Evolutionary conservation across 2,888 invertebrate species (phyloP), one percentile per base, ranked within the genome.

Genomic region (Chrysodeixis includens): DNA sequence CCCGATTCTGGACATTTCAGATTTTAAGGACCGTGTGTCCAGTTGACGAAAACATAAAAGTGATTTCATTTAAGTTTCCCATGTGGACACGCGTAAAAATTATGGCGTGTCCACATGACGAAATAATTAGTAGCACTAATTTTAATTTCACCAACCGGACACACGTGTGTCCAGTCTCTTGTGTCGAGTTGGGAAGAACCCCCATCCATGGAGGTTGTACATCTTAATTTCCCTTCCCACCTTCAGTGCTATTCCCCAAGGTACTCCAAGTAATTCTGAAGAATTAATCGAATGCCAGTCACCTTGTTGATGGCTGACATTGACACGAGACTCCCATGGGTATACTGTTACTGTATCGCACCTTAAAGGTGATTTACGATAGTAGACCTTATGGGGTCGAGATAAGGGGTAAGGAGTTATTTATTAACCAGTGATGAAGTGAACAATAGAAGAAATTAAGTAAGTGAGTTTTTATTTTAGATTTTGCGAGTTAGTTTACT

Each of bases 201-300:
- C n/a, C n/a, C 32, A 32, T 32, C 9, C 9, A 9, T 10, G n/a
- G 0, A 1, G n/a, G 7, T 16, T 16, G 16, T 46, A 46, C 20
- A 49, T 49, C 46, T 49, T 7, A 49, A 49, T 49, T 18, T 49
- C 18, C 7, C 10, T 18, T 9, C 16, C n/a, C 10, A n/a, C 20
- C 8, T 1, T 16, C 10, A 5, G 10, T 6, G 32, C 49, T 66
- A 30, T 26, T 10, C 46, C n/a, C 55, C 32, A 46, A 26, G 51
- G 14, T 5, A n/a, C 0, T 40, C 14, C 5, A 6, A 4, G 66
- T 20, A 35, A 46, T 57, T 20, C 18, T 44, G 32, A 57, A 46
- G 18, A 54, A 51, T 32, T 52, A 68, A 60, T 68, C 14, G 55
- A 68, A 32, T 44, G 60, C 35, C 68, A 52, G 14, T 56, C 44